Conservation (phyloP, 2,888 invertebrate genomes). For the Autographa pulchrina region DNA sequence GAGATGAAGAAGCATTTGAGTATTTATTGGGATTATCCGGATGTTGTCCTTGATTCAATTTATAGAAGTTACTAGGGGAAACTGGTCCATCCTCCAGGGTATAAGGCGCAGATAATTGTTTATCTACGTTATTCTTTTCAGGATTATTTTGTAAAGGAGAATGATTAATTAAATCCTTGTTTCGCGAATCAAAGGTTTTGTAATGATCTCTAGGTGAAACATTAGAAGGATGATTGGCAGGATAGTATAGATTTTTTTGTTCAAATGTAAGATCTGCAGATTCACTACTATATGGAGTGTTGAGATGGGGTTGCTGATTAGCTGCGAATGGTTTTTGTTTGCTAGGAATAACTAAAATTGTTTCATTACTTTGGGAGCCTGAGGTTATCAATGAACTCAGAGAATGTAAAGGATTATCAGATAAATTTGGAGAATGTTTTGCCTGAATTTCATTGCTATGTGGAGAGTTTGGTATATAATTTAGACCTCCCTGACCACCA, state of each 20-base stretch:
- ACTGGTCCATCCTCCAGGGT: neutral
- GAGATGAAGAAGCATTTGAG: neutral
- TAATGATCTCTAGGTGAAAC: neutral
- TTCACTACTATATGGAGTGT: neutral
- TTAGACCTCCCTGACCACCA: neutral
- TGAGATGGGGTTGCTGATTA: neutral
- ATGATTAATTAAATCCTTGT: neutral
- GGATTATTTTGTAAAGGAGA: neutral
- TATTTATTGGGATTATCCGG: neutral
- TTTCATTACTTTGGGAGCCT: constrained; percentile 30
- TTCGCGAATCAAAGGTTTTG: neutral
- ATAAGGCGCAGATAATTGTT: neutral
- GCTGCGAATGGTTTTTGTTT: neutral
- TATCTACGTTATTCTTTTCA: neutral
- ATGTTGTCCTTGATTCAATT: neutral
- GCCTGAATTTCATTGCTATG: neutral
- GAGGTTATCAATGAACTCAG: constrained; percentile 25
- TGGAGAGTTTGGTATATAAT: neutral
- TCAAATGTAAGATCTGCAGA: neutral
- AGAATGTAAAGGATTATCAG: constrained; percentile 11
- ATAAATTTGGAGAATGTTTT: constrained; percentile 3
- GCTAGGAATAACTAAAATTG: constrained; percentile 29
- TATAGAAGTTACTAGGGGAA: neutral
- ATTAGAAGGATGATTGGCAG: neutral
- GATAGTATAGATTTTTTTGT: neutral